phyloP scores from a whole-genome alignment of 2,888 invertebrate species.

The Yponomeuta malinellus region DNA sequence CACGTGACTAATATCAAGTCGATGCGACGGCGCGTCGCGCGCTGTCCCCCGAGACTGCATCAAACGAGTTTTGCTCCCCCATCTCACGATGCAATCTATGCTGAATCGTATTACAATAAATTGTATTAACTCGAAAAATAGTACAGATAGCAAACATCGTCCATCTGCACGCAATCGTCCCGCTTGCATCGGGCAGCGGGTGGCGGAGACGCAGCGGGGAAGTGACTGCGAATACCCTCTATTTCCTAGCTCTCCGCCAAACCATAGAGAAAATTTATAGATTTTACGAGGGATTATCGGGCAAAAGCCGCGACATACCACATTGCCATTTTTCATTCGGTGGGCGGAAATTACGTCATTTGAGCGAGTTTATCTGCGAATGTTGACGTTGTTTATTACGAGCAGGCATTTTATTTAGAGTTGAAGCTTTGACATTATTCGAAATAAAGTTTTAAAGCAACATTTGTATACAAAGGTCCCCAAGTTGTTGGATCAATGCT shows the following conservation, averaged over 20 bases:
- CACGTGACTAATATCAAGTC: slow-evolving; percentile 72
- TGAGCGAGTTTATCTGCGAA: slow-evolving; percentile 48
- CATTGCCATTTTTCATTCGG: slow-evolving; percentile 67
- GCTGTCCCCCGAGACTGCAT: slow-evolving; percentile 65
- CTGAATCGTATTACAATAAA: slow-evolving; percentile 77
- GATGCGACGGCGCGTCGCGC: slow-evolving; percentile 59
- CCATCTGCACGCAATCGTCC: slow-evolving; percentile 71
- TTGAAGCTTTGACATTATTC: slow-evolving; percentile 11
- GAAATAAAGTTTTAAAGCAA: slow-evolving; percentile 10
- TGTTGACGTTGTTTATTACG: slow-evolving; percentile 28
- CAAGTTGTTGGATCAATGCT: not conserved
- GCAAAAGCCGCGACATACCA: slow-evolving; percentile 57
- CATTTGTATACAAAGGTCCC: not conserved
- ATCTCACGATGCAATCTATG: slow-evolving; percentile 73
- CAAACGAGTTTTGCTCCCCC: slow-evolving; percentile 74
- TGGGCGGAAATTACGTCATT: slow-evolving; percentile 64
- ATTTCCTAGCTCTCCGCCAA: slow-evolving; percentile 46
- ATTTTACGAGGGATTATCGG: slow-evolving; percentile 71
- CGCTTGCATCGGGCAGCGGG: slow-evolving; percentile 36
- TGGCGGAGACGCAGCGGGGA: slow-evolving; percentile 23
- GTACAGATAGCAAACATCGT: slow-evolving; percentile 73
- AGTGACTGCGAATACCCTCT: slow-evolving; percentile 45
- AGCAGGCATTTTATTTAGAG: slow-evolving; percentile 20
- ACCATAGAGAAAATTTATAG: slow-evolving; percentile 64
- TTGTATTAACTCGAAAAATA: slow-evolving; percentile 76